Evolutionary conservation across 2,888 invertebrate genomes (phyloP), one percentile per base, ranked within the genome.

Genomic region (Conistra vaccinii): DNA sequence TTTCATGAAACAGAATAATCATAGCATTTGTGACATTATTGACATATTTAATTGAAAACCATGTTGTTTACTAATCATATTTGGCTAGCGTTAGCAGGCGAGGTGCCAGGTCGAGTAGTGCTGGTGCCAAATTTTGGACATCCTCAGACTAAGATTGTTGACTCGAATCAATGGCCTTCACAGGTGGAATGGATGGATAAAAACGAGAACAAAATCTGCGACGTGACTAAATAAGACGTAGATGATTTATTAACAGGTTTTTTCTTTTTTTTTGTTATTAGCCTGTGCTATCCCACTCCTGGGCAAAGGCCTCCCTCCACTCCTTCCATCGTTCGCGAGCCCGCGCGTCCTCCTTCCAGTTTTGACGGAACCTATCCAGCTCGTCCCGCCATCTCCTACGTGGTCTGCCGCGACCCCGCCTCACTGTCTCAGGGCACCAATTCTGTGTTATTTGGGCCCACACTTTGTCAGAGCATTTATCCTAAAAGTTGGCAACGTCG

Each of bases 81-180:
- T 85, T 86, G 86, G 85, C 85, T 75, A 57, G 26, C 10, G 62
- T 58, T 78, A 73, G 68, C 55, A 70, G 62, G 68, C 62, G 42
- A 10, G 12, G 10, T 85, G 86, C 85, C 86, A 86, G 68, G 66
- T 69, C 42, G 61, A 55, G 73, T 62, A 68, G 29, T 1, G 20
- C 26, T 32, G 58, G 23, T 86, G 86, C 85, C 86, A 86, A 86
- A 86, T 83, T 79, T 80, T 85, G 85, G 79, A 85, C 80, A 79
- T 73, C 73, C 62, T 74, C 80, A 76, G 81, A 78, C 85, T 63
- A 61, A 84, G 83, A 87, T 73, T 85, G 81, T 86, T 83, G 81
- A 85, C 85, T 83, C 60, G 76, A 73, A 62, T 69, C 39, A 76
- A 60, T 69, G 72, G 63, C 80, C 83, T 81, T 85, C 78, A 12